A percentile compares a stretch with the other conserved stretches of the same genome.
phyloP scores from a whole-genome alignment of 1,140 invertebrate species.

The Atta colombica region DNA sequence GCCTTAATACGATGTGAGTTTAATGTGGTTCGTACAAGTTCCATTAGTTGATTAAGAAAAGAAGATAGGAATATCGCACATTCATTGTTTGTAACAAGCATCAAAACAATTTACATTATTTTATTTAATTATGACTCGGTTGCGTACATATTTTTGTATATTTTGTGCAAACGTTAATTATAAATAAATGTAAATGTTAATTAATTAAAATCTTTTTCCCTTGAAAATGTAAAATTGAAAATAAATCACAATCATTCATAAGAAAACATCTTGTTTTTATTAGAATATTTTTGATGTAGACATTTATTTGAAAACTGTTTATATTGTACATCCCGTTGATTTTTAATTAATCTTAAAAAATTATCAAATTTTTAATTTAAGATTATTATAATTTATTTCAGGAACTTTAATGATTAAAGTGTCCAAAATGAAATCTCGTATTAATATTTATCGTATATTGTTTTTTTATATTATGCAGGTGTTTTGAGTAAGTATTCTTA shows the following conservation, averaged over 20 bases:
- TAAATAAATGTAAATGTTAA: neutral
- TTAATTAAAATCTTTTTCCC: neutral
- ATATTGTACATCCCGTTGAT: neutral
- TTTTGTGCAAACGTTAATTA: neutral
- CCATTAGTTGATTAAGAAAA: neutral
- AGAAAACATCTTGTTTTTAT: neutral
- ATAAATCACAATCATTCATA: neutral
- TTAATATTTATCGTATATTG: neutral
- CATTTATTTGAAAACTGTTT: conserved; percentile 17
- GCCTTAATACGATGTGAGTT: neutral
- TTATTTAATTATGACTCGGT: neutral
- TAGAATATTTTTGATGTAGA: neutral
- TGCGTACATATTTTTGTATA: neutral
- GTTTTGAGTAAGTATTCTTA: neutral
- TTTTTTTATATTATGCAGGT: neutral
- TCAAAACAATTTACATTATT: neutral
- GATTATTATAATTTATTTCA: neutral
- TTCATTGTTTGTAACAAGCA: neutral
- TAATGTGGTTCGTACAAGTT: neutral
- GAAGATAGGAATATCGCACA: neutral
- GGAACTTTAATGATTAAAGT: neutral
- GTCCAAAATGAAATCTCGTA: neutral
- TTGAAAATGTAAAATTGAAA: neutral
- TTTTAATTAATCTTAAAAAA: neutral
- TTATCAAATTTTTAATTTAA: neutral